These are phyloP conservation scores for Crocodylus rhombifer DNA, from an alignment of 2,797 vertebrate genomes.

Conservation along the genomic window DNA sequence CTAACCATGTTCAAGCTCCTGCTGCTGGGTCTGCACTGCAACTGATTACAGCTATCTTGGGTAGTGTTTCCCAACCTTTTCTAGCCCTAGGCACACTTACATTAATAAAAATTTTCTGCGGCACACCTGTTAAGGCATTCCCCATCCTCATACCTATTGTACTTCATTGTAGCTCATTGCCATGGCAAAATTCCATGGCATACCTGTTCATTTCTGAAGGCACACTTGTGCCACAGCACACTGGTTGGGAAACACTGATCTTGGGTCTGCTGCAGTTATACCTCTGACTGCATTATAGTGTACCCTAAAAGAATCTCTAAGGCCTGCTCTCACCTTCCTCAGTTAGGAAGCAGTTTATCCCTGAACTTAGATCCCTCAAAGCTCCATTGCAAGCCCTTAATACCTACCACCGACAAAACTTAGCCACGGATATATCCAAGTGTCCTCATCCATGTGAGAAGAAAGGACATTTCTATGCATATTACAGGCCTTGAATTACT, in stretches of 20 bases:
- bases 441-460: neutral
- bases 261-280: rapidly evolving
- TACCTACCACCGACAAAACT: neutral
- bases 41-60: rapidly evolving
- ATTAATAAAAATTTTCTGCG: too few species aligned
- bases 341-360: neutral
- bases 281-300: neutral
- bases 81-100: too few species aligned
- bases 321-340: neutral
- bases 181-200: too few species aligned
- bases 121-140: too few species aligned
- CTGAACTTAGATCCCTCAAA: neutral
- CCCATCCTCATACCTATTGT: too few species aligned
- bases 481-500: neutral
- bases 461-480: neutral
- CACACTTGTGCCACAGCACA: too few species aligned
- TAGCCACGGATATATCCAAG: neutral
- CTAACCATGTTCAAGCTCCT: neutral
- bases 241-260: too few species aligned
- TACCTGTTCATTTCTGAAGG: too few species aligned
- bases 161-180: too few species aligned
- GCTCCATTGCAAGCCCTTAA: neutral
- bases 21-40: neutral
- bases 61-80: too few species aligned
- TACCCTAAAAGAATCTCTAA: too few species aligned